phyloP scores from a whole-genome alignment of 2,113 vertebrate species.

The Opisthocomus hoazin region DNA sequence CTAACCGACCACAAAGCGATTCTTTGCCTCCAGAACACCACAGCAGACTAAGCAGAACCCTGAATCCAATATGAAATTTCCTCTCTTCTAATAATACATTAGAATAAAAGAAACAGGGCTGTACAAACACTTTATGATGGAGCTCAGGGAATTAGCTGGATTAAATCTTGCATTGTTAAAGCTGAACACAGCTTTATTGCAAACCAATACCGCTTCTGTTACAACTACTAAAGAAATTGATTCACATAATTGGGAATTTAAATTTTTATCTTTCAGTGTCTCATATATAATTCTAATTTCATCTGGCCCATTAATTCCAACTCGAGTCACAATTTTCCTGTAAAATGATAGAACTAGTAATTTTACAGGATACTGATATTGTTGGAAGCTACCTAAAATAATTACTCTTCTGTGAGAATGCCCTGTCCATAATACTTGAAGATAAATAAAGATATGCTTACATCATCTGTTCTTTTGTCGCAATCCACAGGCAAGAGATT shows the following conservation, averaged over 20 bases:
- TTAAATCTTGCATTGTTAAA: neutral
- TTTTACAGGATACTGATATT: neutral
- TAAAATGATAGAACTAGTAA: neutral
- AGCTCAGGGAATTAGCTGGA: neutral
- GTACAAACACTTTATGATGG: neutral
- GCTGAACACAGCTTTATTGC: slow-evolving; percentile 1
- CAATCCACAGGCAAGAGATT: slow-evolving; percentile 77
- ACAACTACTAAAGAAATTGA: neutral
- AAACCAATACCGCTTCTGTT: neutral
- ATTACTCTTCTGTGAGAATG: neutral
- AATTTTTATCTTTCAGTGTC: slow-evolving; percentile 20
- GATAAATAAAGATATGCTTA: slow-evolving; percentile 63
- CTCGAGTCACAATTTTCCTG: neutral
- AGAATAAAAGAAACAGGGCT: neutral
- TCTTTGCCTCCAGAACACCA: neutral
- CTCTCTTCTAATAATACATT: neutral
- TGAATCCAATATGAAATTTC: neutral
- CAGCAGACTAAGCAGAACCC: neutral
- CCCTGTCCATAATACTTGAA: neutral
- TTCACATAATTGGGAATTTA: slow-evolving; percentile 4
- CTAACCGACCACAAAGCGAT: fast-evolving
- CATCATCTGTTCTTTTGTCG: slow-evolving; percentile 68
- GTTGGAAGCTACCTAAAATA: neutral
- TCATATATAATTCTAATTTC: neutral
- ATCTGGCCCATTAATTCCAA: slow-evolving; percentile 3